Percentiles rank a stretch among this genome's conserved stretches.
Evolutionary conservation across 2,113 vertebrate species (phyloP).

Genomic region (Rhipidura dahli): DNA sequence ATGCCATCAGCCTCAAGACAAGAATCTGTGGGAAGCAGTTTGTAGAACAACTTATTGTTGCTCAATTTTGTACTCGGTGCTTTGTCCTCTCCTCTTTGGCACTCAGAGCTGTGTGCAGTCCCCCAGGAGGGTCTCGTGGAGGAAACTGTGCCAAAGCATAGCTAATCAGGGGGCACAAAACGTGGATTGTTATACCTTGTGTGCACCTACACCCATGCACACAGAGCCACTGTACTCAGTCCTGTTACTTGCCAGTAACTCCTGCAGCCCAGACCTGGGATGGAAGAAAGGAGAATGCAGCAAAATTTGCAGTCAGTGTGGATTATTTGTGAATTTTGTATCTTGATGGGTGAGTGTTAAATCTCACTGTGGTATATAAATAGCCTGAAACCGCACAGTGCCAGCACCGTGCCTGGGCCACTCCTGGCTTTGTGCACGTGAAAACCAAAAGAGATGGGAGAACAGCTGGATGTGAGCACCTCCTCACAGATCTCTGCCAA

Average conservation of each 20-base stretch:
- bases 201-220: fast-evolving
- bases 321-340: background rate
- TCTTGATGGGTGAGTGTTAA: background rate
- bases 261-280: background rate
- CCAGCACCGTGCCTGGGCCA: background rate
- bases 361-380: background rate
- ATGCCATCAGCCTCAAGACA: background rate
- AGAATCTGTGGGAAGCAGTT: background rate
- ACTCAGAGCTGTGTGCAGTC: background rate
- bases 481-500: background rate
- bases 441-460: fast-evolving
- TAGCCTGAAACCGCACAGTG: background rate
- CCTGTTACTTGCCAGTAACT: background rate
- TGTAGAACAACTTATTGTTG: background rate
- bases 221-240: background rate
- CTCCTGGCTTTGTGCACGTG: background rate
- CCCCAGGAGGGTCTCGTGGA: background rate
- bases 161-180: background rate
- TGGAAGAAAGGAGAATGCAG: background rate
- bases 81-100: background rate
- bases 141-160: background rate
- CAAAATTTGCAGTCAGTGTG: fast-evolving
- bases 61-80: background rate
- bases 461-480: background rate
- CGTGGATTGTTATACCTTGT: fast-evolving